phyloP scores from a whole-genome alignment of 1,140 invertebrate species.

The Apis dorsata region DNA sequence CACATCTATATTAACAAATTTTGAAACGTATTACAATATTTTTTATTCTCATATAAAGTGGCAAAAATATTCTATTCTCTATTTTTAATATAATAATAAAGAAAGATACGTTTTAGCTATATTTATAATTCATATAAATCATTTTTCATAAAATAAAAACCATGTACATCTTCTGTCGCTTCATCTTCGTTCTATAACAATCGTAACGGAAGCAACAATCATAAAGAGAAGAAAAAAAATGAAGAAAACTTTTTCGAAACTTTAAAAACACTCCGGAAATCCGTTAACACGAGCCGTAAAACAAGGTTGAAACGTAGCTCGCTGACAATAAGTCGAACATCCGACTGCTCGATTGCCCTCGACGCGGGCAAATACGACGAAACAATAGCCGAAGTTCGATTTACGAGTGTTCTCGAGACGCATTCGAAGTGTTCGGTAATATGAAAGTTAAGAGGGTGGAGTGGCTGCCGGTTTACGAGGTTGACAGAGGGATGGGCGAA shows the following conservation, averaged over 20 bases:
- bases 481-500: constrained; percentile 12
- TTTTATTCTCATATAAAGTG: no score
- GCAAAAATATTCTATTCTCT: no score
- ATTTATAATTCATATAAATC: no score
- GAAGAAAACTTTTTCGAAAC: no score
- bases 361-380: constrained; percentile 4
- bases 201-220: neutral
- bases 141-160: no score
- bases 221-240: neutral
- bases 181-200: neutral
- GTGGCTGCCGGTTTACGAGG: neutral
- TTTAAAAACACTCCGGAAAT: neutral
- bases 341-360: neutral
- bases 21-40: no score
- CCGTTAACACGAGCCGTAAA: neutral
- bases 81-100: no score
- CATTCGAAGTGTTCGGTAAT: constrained; percentile 39
- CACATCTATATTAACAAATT: no score
- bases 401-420: constrained; percentile 10
- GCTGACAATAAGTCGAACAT: constrained; percentile 2
- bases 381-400: constrained; percentile 21
- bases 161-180: neutral
- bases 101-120: no score
- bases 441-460: constrained; percentile 45
- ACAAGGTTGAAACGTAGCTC: neutral